These are phyloP conservation scores for Rhincodon typus DNA, from an alignment of 2,797 vertebrate species.

Conservation along the genomic window DNA sequence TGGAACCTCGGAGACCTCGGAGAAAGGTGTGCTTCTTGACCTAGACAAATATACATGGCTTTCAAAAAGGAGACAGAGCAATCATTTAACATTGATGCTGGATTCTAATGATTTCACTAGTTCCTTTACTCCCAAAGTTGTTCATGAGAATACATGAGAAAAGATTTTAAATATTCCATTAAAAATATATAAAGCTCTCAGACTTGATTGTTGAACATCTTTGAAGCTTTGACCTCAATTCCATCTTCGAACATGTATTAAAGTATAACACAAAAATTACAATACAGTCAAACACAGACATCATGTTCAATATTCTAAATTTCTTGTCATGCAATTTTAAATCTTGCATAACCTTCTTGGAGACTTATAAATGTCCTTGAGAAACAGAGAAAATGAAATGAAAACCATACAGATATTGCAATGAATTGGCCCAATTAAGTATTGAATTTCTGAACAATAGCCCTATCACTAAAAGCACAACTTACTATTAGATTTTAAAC, in stretches of 20 bases:
- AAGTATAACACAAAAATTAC: conserved; percentile 2
- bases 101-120: not conserved
- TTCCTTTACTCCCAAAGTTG: not conserved
- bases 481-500: not conserved
- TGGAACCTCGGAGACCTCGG: not conserved
- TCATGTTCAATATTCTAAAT: not conserved
- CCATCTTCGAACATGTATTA: not conserved
- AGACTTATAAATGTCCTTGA: not conserved
- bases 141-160: not conserved
- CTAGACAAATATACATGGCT: not conserved
- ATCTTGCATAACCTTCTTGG: not conserved
- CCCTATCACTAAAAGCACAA: not conserved
- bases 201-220: not conserved
- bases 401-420: not conserved
- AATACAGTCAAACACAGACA: not conserved
- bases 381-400: not conserved
- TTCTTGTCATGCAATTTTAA: not conserved
- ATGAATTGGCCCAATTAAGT: not conserved
- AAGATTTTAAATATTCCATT: not conserved
- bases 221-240: not conserved
- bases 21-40: not conserved
- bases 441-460: not conserved
- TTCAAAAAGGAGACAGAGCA: not conserved
- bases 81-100: not conserved
- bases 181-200: conserved; percentile 9